phyloP scores from a whole-genome alignment of 1,140 invertebrate species.

The Drosophila dunni region DNA sequence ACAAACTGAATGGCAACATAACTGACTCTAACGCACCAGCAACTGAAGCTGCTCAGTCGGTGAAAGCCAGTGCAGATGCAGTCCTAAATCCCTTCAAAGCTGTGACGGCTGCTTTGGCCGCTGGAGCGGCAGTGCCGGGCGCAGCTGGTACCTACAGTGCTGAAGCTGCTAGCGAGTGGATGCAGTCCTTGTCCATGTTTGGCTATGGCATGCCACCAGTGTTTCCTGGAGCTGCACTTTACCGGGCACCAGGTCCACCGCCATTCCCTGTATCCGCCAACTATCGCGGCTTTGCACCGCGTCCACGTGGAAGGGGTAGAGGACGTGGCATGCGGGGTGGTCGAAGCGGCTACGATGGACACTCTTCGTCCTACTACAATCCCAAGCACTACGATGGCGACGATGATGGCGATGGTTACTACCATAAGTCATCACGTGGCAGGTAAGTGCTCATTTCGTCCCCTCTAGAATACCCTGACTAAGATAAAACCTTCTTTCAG shows the following conservation, averaged over 20 bases:
- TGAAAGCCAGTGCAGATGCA: conserved; percentile 6
- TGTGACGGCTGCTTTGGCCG: conserved; percentile 53
- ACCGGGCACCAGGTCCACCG: conserved; percentile 53
- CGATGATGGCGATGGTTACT: conserved; percentile 57
- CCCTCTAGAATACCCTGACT: background rate
- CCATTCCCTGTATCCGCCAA: conserved; percentile 68
- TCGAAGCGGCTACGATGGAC: conserved; percentile 58
- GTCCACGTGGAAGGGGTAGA: conserved; percentile 62
- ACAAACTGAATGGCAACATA: conserved; percentile 49
- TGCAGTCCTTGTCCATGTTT: conserved; percentile 79
- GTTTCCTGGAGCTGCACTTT: conserved; percentile 68
- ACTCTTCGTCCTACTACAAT: conserved; percentile 67
- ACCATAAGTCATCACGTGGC: conserved; percentile 62
- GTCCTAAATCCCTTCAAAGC: conserved; percentile 64
- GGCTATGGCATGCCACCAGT: conserved; percentile 70
- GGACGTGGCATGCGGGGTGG: conserved; percentile 54
- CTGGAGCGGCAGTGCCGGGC: conserved; percentile 46
- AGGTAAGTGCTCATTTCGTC: conserved; percentile 37
- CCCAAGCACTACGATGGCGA: conserved; percentile 63
- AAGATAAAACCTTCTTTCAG: conserved; percentile 47
- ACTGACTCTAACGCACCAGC: background rate
- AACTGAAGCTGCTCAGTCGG: conserved; percentile 1
- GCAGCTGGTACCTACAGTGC: conserved; percentile 57
- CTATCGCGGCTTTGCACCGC: conserved; percentile 75
- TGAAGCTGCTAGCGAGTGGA: conserved; percentile 77